Evolutionary conservation across 2,113 vertebrate species (phyloP).

Genomic region (Colossoma macropomum): DNA sequence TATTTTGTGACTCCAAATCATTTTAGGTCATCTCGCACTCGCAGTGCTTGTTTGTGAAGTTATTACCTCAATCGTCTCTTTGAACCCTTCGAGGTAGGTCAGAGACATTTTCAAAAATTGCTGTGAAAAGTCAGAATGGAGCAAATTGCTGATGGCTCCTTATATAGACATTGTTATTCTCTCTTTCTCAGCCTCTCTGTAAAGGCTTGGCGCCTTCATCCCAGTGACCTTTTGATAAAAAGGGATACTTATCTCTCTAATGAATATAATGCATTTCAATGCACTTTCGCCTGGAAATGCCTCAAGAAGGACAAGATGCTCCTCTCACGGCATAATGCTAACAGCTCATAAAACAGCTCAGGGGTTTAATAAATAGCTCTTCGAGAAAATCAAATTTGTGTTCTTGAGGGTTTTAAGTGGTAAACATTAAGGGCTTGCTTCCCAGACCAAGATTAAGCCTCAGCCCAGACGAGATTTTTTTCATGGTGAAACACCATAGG

Average conservation of each 20-base stretch:
- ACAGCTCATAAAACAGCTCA: not conserved
- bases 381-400: not conserved
- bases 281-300: constrained; percentile 5
- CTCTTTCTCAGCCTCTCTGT: not conserved
- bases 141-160: constrained; percentile 18
- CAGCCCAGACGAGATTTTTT: too few species aligned
- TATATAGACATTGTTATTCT: constrained; percentile 13
- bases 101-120: not conserved
- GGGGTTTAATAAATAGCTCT: not conserved
- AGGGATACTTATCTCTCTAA: constrained; percentile 8
- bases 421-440: not conserved
- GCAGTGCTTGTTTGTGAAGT: not conserved
- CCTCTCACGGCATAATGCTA: not conserved
- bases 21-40: not conserved
- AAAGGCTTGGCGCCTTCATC: not conserved
- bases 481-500: too few species aligned
- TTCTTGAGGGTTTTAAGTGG: not conserved
- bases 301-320: not conserved
- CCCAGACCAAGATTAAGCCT: too few species aligned
- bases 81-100: not conserved
- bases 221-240: constrained; percentile 31
- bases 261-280: constrained; percentile 24
- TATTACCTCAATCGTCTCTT: not conserved
- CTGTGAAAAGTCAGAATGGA: constrained; percentile 6
- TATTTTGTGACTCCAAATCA: not conserved